phyloP scores from a whole-genome alignment of 2,888 invertebrate genomes.

The Cinara cedri region DNA sequence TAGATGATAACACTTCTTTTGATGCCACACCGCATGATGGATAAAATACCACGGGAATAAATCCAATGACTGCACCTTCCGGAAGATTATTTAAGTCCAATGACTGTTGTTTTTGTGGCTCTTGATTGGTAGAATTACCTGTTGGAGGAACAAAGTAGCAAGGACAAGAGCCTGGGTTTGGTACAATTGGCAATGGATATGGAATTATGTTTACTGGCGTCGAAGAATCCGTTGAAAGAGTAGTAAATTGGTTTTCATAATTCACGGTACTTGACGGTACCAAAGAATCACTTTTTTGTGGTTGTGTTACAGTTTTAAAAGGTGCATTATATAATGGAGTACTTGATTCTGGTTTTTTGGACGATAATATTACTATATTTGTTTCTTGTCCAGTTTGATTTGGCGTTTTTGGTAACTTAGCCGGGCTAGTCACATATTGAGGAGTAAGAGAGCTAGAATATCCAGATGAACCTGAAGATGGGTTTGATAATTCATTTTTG shows the following conservation, averaged over 20 bases:
- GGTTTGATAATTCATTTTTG: conserved; percentile 29
- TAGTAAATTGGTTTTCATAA: conserved; percentile 7
- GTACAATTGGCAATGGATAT: conserved; percentile 65
- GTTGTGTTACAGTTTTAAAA: neutral
- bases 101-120: conserved; percentile 44
- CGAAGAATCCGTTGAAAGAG: conserved; percentile 23
- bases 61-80: conserved; percentile 72
- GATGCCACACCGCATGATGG: conserved; percentile 69
- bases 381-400: conserved; percentile 19
- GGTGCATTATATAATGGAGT: conserved; percentile 2
- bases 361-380: conserved; percentile 24
- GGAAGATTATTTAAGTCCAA: conserved; percentile 60
- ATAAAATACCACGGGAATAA: conserved; percentile 74
- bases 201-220: conserved; percentile 66
- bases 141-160: conserved; percentile 70
- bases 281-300: neutral
- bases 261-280: neutral
- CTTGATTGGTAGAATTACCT: conserved; percentile 61
- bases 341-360: conserved; percentile 15
- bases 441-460: conserved; percentile 34
- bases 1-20: conserved; percentile 62
- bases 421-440: conserved; percentile 16
- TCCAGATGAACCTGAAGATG: conserved; percentile 34
- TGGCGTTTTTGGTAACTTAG: neutral
- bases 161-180: conserved; percentile 67